A percentile compares a stretch with the other conserved stretches of the same genome.
These are phyloP conservation scores for Leptosomus discolor DNA, from an alignment of 2,113 vertebrate species.

Conservation along the genomic window DNA sequence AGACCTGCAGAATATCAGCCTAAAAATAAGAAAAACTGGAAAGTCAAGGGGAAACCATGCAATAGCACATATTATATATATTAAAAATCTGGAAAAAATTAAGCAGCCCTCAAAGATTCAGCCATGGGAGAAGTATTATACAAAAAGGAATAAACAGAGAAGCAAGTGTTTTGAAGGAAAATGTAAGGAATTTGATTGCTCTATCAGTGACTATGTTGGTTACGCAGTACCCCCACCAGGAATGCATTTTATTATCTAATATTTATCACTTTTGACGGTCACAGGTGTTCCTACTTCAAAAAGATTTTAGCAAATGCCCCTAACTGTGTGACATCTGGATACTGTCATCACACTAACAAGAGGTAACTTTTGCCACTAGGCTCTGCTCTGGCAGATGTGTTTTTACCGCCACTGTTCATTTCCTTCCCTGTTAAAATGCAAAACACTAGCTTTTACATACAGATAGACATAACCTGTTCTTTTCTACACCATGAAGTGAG, in stretches of 20 bases:
- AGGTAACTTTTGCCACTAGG: slow-evolving; percentile 39
- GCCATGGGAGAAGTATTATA: not conserved
- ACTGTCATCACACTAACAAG: slow-evolving; percentile 43
- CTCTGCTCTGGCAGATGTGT: slow-evolving; percentile 37
- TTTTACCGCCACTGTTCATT: slow-evolving; percentile 42
- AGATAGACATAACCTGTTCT: not conserved
- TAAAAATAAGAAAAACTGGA: not conserved
- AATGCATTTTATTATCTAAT: not conserved
- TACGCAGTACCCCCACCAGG: not conserved
- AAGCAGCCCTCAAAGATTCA: not conserved
- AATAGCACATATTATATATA: not conserved
- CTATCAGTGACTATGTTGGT: not conserved
- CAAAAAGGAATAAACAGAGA: not conserved
- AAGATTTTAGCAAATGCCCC: slow-evolving; percentile 50
- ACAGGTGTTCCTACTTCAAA: slow-evolving; percentile 36
- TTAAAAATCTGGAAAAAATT: not conserved
- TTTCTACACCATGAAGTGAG: not conserved
- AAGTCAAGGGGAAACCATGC: not conserved
- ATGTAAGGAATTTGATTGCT: not conserved
- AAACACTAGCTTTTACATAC: not conserved
- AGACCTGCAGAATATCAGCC: not conserved
- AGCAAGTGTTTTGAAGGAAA: not conserved
- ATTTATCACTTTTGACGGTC: slow-evolving; percentile 2
- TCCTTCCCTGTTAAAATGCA: slow-evolving; percentile 34
- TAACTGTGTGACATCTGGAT: slow-evolving; percentile 61